phyloP scores from a whole-genome alignment of 2,113 vertebrate species.

The Cephalophus harveyi region DNA sequence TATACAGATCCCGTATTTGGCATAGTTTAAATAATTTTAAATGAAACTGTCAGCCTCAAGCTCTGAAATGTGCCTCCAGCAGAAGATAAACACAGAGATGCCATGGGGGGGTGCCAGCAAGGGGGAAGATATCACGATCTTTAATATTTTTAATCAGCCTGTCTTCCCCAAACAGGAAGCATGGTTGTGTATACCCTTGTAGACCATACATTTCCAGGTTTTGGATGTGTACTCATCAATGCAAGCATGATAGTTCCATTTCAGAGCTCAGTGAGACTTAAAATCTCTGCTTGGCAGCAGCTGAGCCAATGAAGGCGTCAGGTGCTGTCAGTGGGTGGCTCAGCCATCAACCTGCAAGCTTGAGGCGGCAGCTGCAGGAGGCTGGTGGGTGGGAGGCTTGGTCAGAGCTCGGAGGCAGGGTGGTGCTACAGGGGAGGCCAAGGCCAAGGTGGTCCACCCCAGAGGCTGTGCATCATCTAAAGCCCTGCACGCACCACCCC shows the following conservation, averaged over 20 bases:
- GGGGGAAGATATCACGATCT: neutral
- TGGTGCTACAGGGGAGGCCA: neutral
- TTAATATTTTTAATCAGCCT: constrained; percentile 58
- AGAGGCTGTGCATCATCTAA: neutral
- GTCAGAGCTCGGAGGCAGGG: neutral
- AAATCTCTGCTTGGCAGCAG: neutral
- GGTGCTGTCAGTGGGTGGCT: neutral
- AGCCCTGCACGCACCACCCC: no score
- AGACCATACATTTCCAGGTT: constrained; percentile 52
- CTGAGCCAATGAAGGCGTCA: neutral
- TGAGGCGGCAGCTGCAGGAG: neutral
- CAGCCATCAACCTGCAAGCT: neutral
- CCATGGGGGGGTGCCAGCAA: neutral
- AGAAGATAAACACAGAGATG: constrained; percentile 62
- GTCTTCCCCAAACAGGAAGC: neutral
- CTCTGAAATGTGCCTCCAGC: constrained; percentile 51
- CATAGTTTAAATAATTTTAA: constrained; percentile 69
- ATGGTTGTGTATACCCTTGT: constrained; percentile 11
- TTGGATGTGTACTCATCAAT: neutral
- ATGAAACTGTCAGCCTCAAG: constrained; percentile 72
- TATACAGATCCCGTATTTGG: neutral
- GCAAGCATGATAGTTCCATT: constrained; percentile 12
- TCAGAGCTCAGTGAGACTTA: constrained; percentile 53
- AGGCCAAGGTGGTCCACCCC: neutral
- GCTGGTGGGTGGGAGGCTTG: neutral